These are phyloP conservation scores for Subanguina moxae DNA, from an alignment of 1,140 invertebrate species.

Conservation along the genomic window DNA sequence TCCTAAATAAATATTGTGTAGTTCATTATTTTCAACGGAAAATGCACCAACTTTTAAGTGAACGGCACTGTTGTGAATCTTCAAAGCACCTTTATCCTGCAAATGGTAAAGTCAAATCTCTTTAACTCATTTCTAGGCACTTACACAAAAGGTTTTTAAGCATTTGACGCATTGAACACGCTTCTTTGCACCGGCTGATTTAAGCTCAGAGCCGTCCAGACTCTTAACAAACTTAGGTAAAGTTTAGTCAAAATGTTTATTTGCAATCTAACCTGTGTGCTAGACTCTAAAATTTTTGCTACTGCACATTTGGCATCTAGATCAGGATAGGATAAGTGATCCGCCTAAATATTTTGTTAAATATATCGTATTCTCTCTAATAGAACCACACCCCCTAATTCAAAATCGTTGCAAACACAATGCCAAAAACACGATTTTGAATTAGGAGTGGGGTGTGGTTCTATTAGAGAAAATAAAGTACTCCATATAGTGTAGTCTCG, in stretches of 20 bases:
- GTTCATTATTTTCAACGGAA: neutral
- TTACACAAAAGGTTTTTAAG: conserved; percentile 13
- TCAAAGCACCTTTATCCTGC: conserved; percentile 82
- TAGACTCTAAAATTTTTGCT: no score
- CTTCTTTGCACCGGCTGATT: conserved; percentile 4
- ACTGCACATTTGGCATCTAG: no score
- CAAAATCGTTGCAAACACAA: no score
- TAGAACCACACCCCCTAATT: no score
- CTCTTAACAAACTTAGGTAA: neutral
- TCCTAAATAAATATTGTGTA: neutral
- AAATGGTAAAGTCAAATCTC: conserved; percentile 66
- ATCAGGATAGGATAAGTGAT: no score
- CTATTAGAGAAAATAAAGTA: no score
- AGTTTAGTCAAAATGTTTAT: neutral
- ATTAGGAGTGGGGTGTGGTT: no score
- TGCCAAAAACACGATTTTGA: no score
- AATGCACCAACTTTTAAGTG: conserved; percentile 80
- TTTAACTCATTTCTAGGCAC: neutral
- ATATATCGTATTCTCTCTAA: no score
- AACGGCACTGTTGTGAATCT: conserved; percentile 98
- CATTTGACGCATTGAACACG: conserved; percentile 96
- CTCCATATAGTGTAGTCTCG: no score
- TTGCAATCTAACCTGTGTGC: no score
- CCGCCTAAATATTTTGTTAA: no score
- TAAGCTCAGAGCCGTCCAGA: neutral